Evolutionary conservation across 2,113 vertebrate genomes (phyloP).

Genomic region (Picathartes gymnocephalus): DNA sequence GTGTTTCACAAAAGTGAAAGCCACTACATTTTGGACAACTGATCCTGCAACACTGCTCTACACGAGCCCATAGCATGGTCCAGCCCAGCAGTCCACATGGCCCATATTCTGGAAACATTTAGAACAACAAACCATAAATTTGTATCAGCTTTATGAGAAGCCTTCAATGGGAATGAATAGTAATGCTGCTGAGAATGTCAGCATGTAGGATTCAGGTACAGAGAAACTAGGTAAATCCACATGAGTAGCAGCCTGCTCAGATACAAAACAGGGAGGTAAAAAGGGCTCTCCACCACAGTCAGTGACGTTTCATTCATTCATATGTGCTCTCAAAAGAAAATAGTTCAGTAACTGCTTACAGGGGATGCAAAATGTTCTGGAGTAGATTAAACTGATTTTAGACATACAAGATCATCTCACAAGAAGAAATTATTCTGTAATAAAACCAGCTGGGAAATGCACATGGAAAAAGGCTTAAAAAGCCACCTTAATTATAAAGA

Average conservation of each 20-base stretch:
- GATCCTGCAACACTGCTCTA: background rate
- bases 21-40: background rate
- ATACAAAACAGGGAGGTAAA: background rate
- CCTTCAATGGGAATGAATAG: background rate
- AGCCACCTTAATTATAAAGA: background rate
- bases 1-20: background rate
- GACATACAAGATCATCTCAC: background rate
- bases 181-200: background rate
- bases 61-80: background rate
- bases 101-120: fast-evolving
- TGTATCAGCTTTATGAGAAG: background rate
- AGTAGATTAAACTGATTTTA: background rate
- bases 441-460: background rate
- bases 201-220: background rate
- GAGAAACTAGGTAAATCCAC: background rate
- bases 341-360: background rate
- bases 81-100: fast-evolving
- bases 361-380: background rate
- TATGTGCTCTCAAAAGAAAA: background rate
- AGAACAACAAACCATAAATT: background rate
- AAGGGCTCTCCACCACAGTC: background rate
- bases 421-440: background rate
- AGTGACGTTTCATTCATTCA: background rate
- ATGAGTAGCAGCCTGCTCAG: background rate
- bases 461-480: background rate